Evolutionary conservation across 2,888 invertebrate species (phyloP).

Genomic region (Horisme vitalbata): DNA sequence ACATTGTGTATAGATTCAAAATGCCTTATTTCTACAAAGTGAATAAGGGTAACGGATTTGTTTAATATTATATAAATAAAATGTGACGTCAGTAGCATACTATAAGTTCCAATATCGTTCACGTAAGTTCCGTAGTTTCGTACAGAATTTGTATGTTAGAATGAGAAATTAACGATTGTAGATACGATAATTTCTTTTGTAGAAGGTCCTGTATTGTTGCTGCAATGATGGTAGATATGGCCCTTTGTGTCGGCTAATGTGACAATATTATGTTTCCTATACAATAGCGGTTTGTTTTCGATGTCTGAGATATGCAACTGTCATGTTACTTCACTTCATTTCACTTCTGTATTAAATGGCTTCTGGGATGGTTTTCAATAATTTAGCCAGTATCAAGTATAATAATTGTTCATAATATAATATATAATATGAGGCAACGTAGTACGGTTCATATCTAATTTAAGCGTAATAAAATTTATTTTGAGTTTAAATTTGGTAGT

Average conservation of each 20-base stretch:
- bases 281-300: conserved; percentile 55
- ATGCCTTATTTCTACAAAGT: not conserved
- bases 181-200: not conserved
- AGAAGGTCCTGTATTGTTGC: conserved; percentile 8
- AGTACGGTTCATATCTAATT: no score
- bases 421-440: no score
- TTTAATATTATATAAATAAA: not conserved
- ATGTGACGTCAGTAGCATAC: not conserved
- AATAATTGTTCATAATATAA: no score
- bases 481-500: no score
- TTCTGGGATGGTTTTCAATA: no score
- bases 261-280: conserved; percentile 55
- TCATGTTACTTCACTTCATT: conserved; percentile 36
- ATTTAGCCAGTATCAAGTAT: no score
- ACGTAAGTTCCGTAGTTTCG: no score
- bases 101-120: not conserved
- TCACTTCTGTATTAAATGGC: no score
- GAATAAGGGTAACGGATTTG: no score
- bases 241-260: conserved; percentile 39
- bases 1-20: not conserved
- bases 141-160: no score
- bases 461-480: no score
- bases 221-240: conserved; percentile 13
- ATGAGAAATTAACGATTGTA: not conserved
- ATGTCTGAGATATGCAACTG: conserved; percentile 55